These are phyloP conservation scores for Mesocricetus auratus DNA, from an alignment of 2,113 vertebrate species.

Conservation along the genomic window DNA sequence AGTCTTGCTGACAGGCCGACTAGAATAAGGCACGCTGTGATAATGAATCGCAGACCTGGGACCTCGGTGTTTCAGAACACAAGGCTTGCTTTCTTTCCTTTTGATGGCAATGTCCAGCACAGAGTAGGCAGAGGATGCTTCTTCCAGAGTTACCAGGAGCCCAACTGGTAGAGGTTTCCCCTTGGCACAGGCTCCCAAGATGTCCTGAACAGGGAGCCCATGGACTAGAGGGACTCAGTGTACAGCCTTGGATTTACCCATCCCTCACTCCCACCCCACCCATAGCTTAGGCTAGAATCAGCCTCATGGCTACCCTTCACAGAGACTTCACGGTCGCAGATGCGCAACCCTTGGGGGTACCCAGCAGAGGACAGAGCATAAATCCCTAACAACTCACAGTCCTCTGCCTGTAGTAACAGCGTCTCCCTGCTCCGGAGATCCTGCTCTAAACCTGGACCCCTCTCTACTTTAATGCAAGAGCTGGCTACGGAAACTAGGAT, in stretches of 20 bases:
- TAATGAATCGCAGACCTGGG: background rate
- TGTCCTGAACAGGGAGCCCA: too few species aligned
- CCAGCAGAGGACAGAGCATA: background rate
- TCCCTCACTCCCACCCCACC: background rate
- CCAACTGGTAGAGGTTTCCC: background rate
- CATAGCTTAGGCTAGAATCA: background rate
- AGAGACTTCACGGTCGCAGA: background rate
- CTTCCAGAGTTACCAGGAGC: background rate
- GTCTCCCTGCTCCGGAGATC: background rate
- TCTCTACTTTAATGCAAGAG: background rate
- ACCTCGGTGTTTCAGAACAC: background rate
- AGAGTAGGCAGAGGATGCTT: background rate
- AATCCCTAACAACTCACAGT: too few species aligned
- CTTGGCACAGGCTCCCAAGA: background rate
- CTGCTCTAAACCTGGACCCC: background rate
- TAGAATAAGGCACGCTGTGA: background rate
- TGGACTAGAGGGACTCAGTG: background rate
- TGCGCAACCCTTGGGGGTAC: fast-evolving
- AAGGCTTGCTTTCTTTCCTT: background rate
- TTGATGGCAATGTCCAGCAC: background rate
- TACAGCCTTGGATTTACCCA: background rate
- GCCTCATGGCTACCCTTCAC: background rate
- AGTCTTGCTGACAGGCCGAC: background rate
- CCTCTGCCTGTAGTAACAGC: background rate
- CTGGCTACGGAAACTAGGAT: background rate